phyloP scores from a whole-genome alignment of 2,888 invertebrate species.

The Resseliella maxima region DNA sequence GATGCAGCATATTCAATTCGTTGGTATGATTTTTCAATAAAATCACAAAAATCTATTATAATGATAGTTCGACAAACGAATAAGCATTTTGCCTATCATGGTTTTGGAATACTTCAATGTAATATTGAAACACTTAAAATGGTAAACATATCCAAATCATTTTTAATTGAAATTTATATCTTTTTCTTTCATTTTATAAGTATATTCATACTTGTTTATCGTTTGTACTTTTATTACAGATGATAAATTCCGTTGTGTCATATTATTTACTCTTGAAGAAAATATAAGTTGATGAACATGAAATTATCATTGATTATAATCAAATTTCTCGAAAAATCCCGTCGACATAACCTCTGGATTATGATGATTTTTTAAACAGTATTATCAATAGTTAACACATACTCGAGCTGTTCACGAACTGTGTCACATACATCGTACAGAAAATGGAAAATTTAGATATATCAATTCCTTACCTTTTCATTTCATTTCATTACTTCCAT shows the following conservation, averaged over 20 bases:
- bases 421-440: no score
- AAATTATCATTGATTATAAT: background rate
- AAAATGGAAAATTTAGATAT: no score
- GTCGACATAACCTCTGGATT: no score
- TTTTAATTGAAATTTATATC: no score
- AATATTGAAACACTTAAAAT: slow-evolving; percentile 6
- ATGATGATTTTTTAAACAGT: no score
- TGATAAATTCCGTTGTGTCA: slow-evolving; percentile 1
- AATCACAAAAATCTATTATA: background rate
- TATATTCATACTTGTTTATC: no score
- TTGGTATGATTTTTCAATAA: background rate
- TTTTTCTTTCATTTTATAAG: no score
- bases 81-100: background rate
- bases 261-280: slow-evolving; percentile 21
- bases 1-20: background rate
- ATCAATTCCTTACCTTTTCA: no score
- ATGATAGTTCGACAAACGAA: background rate
- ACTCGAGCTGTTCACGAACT: no score
- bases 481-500: no score
- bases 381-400: no score
- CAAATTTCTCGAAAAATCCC: no score
- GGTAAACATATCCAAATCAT: background rate
- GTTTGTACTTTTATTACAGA: background rate
- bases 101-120: background rate
- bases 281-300: background rate